Conservation (phyloP, 2,113 vertebrate genomes). For the Cacatua alba region DNA sequence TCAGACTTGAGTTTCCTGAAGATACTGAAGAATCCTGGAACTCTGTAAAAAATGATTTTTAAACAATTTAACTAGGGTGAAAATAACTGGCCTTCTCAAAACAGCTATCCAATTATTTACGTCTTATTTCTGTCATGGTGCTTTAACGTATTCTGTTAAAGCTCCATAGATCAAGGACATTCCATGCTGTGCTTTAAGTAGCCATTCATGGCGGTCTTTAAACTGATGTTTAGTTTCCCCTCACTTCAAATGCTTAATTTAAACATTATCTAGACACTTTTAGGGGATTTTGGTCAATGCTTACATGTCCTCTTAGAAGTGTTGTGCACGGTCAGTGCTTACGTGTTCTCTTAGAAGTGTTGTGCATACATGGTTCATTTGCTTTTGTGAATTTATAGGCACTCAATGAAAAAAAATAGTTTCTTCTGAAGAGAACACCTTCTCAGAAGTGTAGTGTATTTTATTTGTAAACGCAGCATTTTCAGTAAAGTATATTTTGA, state of each 20-base stretch:
- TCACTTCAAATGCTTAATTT: not conserved
- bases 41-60: not conserved
- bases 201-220: not conserved
- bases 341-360: not conserved
- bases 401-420: not conserved
- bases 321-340: not conserved
- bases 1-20: slow-evolving; percentile 1
- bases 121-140: not conserved
- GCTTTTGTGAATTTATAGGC: not conserved
- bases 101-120: not conserved
- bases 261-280: not conserved
- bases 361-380: not conserved
- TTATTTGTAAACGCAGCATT: not conserved
- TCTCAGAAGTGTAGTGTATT: not conserved
- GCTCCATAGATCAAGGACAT: not conserved
- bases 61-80: not conserved
- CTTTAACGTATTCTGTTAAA: not conserved
- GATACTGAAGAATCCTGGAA: not conserved
- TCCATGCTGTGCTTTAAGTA: not conserved
- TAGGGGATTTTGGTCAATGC: not conserved
- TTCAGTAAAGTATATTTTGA: not conserved
- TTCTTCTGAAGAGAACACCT: not conserved
- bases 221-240: not conserved
- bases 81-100: not conserved
- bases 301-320: not conserved